Evolutionary conservation across 1,140 invertebrate genomes (phyloP), one percentile per base, ranked within the genome.

Genomic region (Aphelenchoides avenae): DNA sequence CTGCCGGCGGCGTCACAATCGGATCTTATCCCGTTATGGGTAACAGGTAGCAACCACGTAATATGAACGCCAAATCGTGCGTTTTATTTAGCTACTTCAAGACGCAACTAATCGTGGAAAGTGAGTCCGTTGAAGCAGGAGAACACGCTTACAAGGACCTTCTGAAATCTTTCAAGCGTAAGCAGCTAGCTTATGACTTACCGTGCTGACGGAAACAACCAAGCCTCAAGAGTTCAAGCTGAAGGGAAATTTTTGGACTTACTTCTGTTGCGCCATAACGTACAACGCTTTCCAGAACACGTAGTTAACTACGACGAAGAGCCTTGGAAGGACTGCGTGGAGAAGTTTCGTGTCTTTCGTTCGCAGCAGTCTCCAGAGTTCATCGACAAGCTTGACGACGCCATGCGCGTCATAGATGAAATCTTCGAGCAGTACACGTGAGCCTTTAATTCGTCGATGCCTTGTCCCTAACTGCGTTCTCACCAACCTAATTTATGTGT

Each of bases 1-100:
- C 81, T 75, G 79, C 81, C 46, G 65, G 73, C 15, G 61, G 61
- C 37, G 84, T 87, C 3, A 77, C 76, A 34, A 81, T 87, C 71
- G 86, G 86, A 26, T 86, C 85, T 50, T 87, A 87, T 77, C 85
- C 86, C 11, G 81, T 83, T 30, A 64, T 84, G 43, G 66, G 76
- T 50, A 81, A 83, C 68, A 63, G 30, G 52, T 70, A 31, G 31
- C 15, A 26, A 40, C 20, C 2, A 20, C n/a, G 24, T 26, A 15
- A 18, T 52, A 26, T 56, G 7, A n/a, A 11, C 13, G 9, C 11
- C 53, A 30, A n/a, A 20, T 55, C 46, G 15, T 42, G 54, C 11
- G 33, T 9, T 27, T 29, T 66, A 52, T 58, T 51, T 40, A 80
- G 52, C 26, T 81, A 80, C 58, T 82, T 79, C 62, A 80, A 81